phyloP scores from a whole-genome alignment of 2,797 vertebrate genomes.

The Onychomys torridus region DNA sequence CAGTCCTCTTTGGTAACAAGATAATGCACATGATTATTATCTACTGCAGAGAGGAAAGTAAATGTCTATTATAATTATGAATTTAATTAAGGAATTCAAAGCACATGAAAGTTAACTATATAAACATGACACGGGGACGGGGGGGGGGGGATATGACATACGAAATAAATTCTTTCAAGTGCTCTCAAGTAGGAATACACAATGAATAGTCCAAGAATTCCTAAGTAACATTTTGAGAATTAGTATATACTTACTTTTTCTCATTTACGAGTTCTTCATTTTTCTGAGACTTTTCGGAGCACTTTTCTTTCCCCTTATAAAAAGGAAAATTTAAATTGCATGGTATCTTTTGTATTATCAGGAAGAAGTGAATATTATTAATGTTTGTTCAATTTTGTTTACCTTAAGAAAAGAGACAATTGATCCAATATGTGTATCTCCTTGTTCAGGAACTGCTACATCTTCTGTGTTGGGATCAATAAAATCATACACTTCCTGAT shows the following conservation, averaged over 20 bases:
- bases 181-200: not conserved
- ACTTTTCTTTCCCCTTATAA: conserved; percentile 94
- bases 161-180: conserved; percentile 33
- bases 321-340: conserved; percentile 73
- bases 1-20: not conserved
- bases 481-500: conserved; percentile 96
- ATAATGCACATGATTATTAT: not conserved
- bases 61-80: conserved; percentile 40
- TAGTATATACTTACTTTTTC: conserved; percentile 90
- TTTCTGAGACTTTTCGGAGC: conserved; percentile 93
- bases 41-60: not conserved
- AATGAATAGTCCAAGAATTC: not conserved
- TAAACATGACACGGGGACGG: not conserved
- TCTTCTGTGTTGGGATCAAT: conserved; percentile 95
- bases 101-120: conserved; percentile 19
- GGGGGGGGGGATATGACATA: not conserved
- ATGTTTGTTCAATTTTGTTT: conserved; percentile 62
- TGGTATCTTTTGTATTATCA: conserved; percentile 51
- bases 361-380: not conserved
- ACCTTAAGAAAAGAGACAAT: conserved; percentile 95
- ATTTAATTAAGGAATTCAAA: conserved; percentile 49
- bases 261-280: conserved; percentile 94
- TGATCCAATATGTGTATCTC: conserved; percentile 90
- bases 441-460: conserved; percentile 92
- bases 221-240: conserved; percentile 42